Base-by-base conservation (phyloP, 2,113 vertebrate genomes). In the Tretioscincus oriximinensis region DNA sequence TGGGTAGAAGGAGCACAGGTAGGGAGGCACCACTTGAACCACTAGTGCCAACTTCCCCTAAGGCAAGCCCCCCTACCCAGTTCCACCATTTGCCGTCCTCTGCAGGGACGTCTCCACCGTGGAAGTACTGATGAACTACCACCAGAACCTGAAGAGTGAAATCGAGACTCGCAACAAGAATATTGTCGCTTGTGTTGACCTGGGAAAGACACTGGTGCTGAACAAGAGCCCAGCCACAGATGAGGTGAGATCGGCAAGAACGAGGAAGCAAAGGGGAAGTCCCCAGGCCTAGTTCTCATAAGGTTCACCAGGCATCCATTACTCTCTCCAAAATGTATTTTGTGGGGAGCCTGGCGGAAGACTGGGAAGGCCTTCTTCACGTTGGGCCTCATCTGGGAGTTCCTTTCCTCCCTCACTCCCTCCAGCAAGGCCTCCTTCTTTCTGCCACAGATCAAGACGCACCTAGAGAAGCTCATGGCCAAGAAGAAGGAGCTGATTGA, bases 41-140 rank as follows among this genome's bases (percentile, higher is more conserved):
- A 12, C 54, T 58, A 18, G 9, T 51, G 49, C 49, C 49, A 9
- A 14, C 54, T 18, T 58, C 54, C 54, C 54, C 54, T 58, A 1
- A 14, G 54, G 18, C 54, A 12, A 47, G 21, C 24, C 10, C 20
- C 67, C 67, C 22, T 24, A 4, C 41, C 2, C 41, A 21, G 1
- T 4, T 7, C 6, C 45, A 0, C 22, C 18, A 26, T 61, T 83
- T 24, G 0, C 77, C 22, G 1, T 24, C 64, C 81, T 1, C 2
- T 4, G 4, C 90, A 99, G 98, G 93, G 98, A 99, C 0, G 97
- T 98, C 71, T 99, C 97, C 2, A 97, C 97, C 0, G 98, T 99
- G 73, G 98, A 99, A 90, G 96, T 98, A 83, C 94, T 98, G 90
- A 98, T 99, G 97, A 99, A 97, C 78, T 97, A 98, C 89, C 98